Base-by-base conservation (phyloP, 2,797 vertebrate species). In the Telmatherina bonti region DNA sequence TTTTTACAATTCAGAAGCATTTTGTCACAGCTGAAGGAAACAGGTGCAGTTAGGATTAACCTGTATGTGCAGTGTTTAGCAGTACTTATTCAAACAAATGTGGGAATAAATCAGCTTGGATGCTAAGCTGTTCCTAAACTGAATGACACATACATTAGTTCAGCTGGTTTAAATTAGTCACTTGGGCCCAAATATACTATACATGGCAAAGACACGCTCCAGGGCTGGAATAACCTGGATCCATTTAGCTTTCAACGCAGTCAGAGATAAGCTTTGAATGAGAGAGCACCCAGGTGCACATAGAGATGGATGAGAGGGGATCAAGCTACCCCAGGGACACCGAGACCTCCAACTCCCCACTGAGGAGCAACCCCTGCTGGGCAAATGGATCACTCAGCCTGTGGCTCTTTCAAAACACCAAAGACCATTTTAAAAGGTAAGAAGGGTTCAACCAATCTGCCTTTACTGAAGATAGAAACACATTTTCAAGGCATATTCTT, bases 281-380 rank as follows among this genome's bases (percentile, higher is more conserved):
- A 74, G 79, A 67, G 68, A 58, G 79, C 78, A 75, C 73, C 79
- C 68, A 78, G 78, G 77, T 84, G 75, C 78, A 82, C 85, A 67
- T 61, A 72, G 83, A 84, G 86, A 88, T 83, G 82, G 86, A 91
- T 91, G 77, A 90, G 85, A 85, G 71, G 35, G 76, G 81, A 84
- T 89, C 82, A 82, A 75, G 83, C 78, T 82, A 71, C 86, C 84
- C 87, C 72, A 41, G 83, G 76, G 91, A 90, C 85, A 82, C 74
- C 35, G 70, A 89, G 87, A 85, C 86, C 89, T 83, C 72, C 45
- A 90, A 56, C 82, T 90, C 90, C 89, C 89, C 78, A 83, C 64
- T 68, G 91, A 90, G 89, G 58, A 55, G 76, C 69, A 78, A 75
- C 85, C 74, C 86, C 86, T 80, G 84, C 88, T 70, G 75, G 86